Conservation (phyloP, 2,888 invertebrate species). For the Drosophila phalerata region DNA sequence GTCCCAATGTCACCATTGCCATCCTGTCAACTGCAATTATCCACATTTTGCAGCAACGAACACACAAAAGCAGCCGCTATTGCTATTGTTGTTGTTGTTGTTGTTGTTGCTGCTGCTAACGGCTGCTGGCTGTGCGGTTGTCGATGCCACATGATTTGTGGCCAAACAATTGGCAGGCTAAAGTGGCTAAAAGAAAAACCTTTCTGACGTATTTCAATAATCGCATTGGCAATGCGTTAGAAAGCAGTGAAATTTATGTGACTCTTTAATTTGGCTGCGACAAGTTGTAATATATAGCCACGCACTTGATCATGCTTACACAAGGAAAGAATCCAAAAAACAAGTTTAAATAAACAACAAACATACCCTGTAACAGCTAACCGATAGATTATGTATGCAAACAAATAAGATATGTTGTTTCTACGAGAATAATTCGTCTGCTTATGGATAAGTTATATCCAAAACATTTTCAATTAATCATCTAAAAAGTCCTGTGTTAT, state of each 20-base stretch:
- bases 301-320: conserved; percentile 30
- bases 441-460: neutral
- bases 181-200: conserved; percentile 60
- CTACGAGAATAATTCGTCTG: neutral
- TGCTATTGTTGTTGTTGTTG: too few relatives aligned
- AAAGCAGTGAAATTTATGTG: conserved; percentile 77
- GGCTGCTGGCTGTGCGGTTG: conserved; percentile 26
- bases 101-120: too few relatives aligned
- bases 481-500: neutral
- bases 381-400: neutral
- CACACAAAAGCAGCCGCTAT: conserved; percentile 51
- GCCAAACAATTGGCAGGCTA: conserved; percentile 37
- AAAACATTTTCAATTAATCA: neutral
- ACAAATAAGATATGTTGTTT: neutral
- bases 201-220: conserved; percentile 77
- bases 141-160: conserved; percentile 69
- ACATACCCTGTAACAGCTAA: conserved; percentile 32
- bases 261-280: conserved; percentile 51
- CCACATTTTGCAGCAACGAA: conserved; percentile 58
- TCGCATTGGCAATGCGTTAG: conserved; percentile 68
- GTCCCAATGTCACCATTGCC: conserved; percentile 61
- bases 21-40: conserved; percentile 74
- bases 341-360: neutral
- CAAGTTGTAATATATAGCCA: conserved; percentile 68
- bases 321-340: conserved; percentile 24